Evolutionary conservation across 2,113 vertebrate genomes (phyloP).

Genomic region (Caracal caracal): DNA sequence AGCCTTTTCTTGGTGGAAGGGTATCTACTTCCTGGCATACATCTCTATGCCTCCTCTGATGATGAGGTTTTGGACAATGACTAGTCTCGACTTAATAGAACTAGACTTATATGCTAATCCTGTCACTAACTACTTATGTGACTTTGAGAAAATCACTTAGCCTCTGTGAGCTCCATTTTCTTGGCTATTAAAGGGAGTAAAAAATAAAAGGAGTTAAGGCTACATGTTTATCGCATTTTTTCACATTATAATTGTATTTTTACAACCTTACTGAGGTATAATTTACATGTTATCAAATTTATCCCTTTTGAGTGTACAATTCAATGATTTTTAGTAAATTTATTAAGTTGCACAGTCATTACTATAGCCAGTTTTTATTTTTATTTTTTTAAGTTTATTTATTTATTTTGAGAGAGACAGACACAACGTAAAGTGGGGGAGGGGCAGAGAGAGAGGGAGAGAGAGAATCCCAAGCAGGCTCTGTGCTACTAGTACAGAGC

Average conservation of each 20-base stretch:
- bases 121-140: background rate
- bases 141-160: background rate
- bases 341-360: background rate
- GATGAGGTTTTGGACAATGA: background rate
- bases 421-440: no score
- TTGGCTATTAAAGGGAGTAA: background rate
- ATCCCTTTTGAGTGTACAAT: background rate
- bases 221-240: conserved; percentile 35
- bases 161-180: conserved; percentile 33
- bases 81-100: background rate
- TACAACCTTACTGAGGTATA: background rate
- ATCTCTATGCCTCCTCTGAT: background rate
- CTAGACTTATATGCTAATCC: background rate
- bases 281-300: background rate
- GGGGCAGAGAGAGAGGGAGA: no score
- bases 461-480: no score
- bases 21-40: background rate
- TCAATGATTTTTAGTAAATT: conserved; percentile 4
- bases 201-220: background rate
- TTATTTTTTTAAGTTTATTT: no score
- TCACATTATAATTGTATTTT: background rate
- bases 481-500: no score
- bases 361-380: background rate
- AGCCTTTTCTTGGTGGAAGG: background rate
- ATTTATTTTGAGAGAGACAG: no score